Percentiles rank a stretch among this genome's conserved stretches.
Conservation (phyloP, 2,888 invertebrate species). For the Ormyrus thymus region DNA sequence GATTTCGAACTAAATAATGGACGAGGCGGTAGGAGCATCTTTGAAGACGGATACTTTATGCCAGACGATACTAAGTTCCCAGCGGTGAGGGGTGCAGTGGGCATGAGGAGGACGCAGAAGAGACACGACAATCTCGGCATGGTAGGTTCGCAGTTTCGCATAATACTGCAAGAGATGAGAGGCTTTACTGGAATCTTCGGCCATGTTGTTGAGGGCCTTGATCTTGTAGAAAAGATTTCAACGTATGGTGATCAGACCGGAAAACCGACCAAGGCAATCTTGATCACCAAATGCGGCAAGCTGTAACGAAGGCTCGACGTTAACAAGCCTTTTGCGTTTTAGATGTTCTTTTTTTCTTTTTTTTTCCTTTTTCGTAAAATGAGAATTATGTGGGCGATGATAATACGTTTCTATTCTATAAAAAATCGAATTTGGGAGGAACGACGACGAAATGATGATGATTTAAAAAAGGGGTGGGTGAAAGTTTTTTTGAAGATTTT, state of each 20-base stretch:
- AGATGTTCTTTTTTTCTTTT: conserved; percentile 33
- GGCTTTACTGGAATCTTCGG: conserved; percentile 90
- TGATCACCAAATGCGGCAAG: conserved; percentile 86
- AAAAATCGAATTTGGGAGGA: conserved; percentile 11
- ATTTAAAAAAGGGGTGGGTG: conserved; percentile 35
- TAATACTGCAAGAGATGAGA: conserved; percentile 88
- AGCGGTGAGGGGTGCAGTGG: conserved; percentile 86
- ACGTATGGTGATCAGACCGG: conserved; percentile 86
- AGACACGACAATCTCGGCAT: conserved; percentile 87
- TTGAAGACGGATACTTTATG: conserved; percentile 86
- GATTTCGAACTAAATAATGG: conserved; percentile 90
- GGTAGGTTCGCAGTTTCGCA: conserved; percentile 90
- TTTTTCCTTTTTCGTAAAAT: conserved; percentile 36
- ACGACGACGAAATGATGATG: conserved; percentile 17
- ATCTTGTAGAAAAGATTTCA: conserved; percentile 86
- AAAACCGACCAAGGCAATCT: conserved; percentile 84
- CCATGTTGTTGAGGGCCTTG: conserved; percentile 86
- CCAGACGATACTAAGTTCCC: conserved; percentile 87
- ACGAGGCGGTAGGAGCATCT: conserved; percentile 85
- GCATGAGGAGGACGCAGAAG: conserved; percentile 88
- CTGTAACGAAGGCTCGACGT: conserved; percentile 75
- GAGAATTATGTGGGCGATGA: conserved; percentile 7
- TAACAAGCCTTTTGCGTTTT: conserved; percentile 41
- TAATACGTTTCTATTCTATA: conserved; percentile 29
- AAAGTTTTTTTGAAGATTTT: conserved; percentile 37